Base-by-base conservation (phyloP, 2,888 invertebrate genomes). In the Lagria hirta region DNA sequence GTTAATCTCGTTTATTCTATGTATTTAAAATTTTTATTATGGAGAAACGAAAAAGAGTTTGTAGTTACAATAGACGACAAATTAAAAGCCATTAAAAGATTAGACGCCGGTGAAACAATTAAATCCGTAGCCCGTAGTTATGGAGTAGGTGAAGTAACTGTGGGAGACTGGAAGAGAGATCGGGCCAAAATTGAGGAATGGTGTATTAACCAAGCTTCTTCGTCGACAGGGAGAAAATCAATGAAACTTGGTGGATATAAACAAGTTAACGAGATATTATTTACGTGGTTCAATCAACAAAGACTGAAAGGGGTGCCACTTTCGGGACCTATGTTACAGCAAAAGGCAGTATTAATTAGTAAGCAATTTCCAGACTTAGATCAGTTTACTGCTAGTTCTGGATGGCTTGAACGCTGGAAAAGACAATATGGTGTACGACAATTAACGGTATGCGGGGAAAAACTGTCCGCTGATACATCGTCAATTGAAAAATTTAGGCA, bases 321-420 rank as follows among this genome's bases (percentile, higher is more conserved):
- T 3, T 40, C 40, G 3, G 30, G 38, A n/a, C 38, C 38, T 3
- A 40, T 40, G 22, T 15, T 40, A 1, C 15, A 29, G 29, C 36
- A 43, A 17, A 43, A 43, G 8, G 30, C 35, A 12, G 22, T 43
- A 22, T 12, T 17, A 3, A 29, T 36, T 14, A 37, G 36, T 17
- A 24, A 37, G 30, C 15, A 37, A 12, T n/a, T 43, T 36, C 35
- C 43, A 6, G 15, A 36, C 6, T 20, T 4, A 6, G 21, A 28
- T 29, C 18, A 28, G 33, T 33, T 33, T 23, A 14, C 7, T 7
- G 28, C 22, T 14, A 43, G 36, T 18, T 16, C 20, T n/a, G 54
- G 54, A 14, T 55, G 49, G 47, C 21, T 52, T 2, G 10, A 10
- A 5, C 26, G 41, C 20, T 52, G 44, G 36, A 51, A 53, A 29